Evolutionary conservation across 1,140 invertebrate genomes (phyloP).

Genomic region (Zaprionus gabonicus): DNA sequence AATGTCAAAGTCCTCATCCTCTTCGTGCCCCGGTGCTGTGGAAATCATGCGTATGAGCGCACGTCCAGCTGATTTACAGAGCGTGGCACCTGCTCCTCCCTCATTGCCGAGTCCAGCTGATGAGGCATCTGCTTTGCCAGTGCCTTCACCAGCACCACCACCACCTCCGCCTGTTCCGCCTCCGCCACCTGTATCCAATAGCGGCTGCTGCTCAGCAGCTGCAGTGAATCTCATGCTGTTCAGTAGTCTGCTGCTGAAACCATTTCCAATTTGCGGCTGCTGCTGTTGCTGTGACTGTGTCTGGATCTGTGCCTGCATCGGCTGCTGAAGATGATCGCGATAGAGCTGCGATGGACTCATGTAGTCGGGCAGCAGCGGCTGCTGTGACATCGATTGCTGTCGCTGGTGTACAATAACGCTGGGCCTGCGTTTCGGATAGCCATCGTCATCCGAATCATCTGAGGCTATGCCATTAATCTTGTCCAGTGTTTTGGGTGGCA

Average conservation of each 20-base stretch:
- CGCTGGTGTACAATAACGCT: constrained; percentile 79
- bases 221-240: constrained; percentile 47
- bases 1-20: constrained; percentile 77
- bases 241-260: constrained; percentile 64
- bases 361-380: constrained; percentile 67
- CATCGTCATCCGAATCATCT: constrained; percentile 77
- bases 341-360: constrained; percentile 60
- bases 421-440: constrained; percentile 73
- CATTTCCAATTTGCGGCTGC: constrained; percentile 48
- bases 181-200: constrained; percentile 54
- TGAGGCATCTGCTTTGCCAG: constrained; percentile 11
- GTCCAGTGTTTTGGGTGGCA: constrained; percentile 77
- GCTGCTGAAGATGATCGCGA: constrained; percentile 55
- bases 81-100: constrained; percentile 60
- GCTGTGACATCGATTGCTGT: constrained; percentile 70
- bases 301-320: constrained; percentile 25
- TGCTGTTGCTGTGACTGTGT: constrained; percentile 34
- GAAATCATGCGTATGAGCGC: constrained; percentile 81
- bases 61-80: constrained; percentile 72
- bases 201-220: constrained; percentile 62
- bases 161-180: constrained; percentile 26
- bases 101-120: constrained; percentile 48
- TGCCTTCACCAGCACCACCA: constrained; percentile 5
- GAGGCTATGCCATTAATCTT: constrained; percentile 78
- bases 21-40: constrained; percentile 56